Percentiles rank a stretch among this genome's conserved stretches.
These are phyloP conservation scores for Holocentrus rufus DNA, from an alignment of 2,797 vertebrate species.

Conservation along the genomic window DNA sequence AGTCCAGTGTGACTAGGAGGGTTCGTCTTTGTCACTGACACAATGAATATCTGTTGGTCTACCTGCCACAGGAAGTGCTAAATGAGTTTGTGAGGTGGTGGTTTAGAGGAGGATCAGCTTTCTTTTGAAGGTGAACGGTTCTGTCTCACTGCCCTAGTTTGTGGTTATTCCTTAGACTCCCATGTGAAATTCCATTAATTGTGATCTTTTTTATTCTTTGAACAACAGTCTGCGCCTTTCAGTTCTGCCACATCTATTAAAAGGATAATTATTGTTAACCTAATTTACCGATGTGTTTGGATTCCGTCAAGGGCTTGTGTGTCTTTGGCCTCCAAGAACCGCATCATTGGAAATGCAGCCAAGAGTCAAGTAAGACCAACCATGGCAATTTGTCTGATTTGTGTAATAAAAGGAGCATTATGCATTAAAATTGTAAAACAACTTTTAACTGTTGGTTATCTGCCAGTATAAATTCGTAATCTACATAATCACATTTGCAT, in stretches of 20 bases:
- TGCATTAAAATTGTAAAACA: neutral
- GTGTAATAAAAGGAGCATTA: slow-evolving; percentile 13
- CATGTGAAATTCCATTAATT: slow-evolving; percentile 52
- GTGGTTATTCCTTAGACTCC: slow-evolving; percentile 60
- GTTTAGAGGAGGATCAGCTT: slow-evolving; percentile 15
- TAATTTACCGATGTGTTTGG: slow-evolving; percentile 57
- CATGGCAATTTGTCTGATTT: slow-evolving; percentile 16
- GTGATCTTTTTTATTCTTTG: slow-evolving; percentile 32
- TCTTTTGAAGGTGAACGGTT: slow-evolving; percentile 64
- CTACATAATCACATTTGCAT: neutral
- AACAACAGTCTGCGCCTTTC: slow-evolving; percentile 38
- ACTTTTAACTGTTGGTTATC: neutral
- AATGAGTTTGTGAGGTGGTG: slow-evolving; percentile 4
- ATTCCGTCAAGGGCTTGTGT: slow-evolving; percentile 87
- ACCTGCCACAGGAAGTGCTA: slow-evolving; percentile 6
- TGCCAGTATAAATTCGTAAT: neutral
- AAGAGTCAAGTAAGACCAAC: slow-evolving; percentile 88
- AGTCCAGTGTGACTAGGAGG: slow-evolving; percentile 10
- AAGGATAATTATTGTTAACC: slow-evolving; percentile 25
- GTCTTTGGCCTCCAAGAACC: slow-evolving; percentile 93
- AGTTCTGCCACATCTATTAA: slow-evolving; percentile 36
- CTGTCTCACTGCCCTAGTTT: slow-evolving; percentile 66
- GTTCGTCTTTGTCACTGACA: slow-evolving; percentile 24
- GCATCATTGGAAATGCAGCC: slow-evolving; percentile 94
- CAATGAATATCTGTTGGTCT: neutral